A percentile compares a stretch with the other conserved stretches of the same genome.
phyloP scores from a whole-genome alignment of 1,140 invertebrate genomes.

The Calliopsis andreniformis region DNA sequence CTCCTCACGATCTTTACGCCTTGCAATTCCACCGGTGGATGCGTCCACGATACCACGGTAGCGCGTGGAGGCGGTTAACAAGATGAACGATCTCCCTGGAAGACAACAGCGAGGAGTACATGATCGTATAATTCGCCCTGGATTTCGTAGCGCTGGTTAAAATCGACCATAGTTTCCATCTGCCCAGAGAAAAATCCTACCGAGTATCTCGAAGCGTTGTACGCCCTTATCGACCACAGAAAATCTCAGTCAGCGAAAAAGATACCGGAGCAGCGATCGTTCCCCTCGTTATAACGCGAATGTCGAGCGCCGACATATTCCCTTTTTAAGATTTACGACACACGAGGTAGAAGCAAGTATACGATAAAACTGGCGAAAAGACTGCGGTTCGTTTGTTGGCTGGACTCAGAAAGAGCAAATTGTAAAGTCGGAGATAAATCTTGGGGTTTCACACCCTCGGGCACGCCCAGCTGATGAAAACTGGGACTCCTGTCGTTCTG shows the following conservation, averaged over 20 bases:
- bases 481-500: background rate
- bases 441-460: constrained; percentile 66
- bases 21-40: constrained; percentile 28
- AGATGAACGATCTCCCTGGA: constrained; percentile 16
- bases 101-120: constrained; percentile 4
- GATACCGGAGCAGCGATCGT: background rate
- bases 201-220: background rate
- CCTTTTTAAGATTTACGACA: constrained; percentile 40
- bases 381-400: constrained; percentile 8
- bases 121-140: constrained; percentile 27
- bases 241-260: constrained; percentile 14
- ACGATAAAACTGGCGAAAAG: constrained; percentile 13
- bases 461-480: constrained; percentile 58
- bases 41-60: constrained; percentile 33
- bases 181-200: background rate
- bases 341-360: constrained; percentile 12
- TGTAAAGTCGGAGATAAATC: constrained; percentile 71
- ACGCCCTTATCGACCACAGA: background rate
- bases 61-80: constrained; percentile 33
- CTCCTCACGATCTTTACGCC: constrained; percentile 33
- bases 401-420: constrained; percentile 61
- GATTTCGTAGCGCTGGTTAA: background rate
- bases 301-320: constrained; percentile 1
- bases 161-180: background rate
- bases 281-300: constrained; percentile 15